Conservation (phyloP, 2,113 vertebrate genomes). For the Grus americana region DNA sequence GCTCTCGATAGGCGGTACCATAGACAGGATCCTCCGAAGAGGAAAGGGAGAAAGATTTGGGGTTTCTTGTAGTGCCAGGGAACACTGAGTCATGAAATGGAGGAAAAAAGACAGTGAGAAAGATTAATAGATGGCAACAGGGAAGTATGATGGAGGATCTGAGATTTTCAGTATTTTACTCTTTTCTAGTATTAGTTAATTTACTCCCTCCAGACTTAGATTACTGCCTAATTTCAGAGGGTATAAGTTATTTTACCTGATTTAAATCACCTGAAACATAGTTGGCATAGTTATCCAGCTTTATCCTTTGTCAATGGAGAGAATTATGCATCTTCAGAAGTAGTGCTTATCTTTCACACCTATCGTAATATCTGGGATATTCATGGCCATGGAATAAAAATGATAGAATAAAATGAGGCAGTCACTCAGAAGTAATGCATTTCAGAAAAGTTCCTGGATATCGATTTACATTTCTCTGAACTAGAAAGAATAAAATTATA, state of each 20-base stretch:
- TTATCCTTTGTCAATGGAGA: not conserved
- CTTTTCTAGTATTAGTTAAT: not conserved
- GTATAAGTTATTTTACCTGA: not conserved
- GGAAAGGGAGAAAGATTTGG: not conserved
- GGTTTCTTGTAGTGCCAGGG: not conserved
- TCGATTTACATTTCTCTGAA: not conserved
- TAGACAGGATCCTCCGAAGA: not conserved
- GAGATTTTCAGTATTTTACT: not conserved
- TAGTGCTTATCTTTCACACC: not conserved
- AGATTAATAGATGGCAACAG: not conserved
- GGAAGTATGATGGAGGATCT: not conserved
- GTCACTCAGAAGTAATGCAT: not conserved
- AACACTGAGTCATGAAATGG: not conserved
- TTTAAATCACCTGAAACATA: not conserved
- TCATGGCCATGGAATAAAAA: not conserved
- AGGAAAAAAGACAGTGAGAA: not conserved
- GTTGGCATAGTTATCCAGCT: not conserved
- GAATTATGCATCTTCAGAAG: not conserved
- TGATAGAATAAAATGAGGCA: not conserved
- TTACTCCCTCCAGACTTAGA: not conserved
- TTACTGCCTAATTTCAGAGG: not conserved
- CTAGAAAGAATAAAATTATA: slow-evolving; percentile 5
- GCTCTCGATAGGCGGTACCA: not conserved
- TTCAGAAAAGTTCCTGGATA: not conserved
- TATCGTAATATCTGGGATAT: not conserved